Evolutionary conservation across 1,140 invertebrate genomes (phyloP).

Genomic region (Drosophila fuyamai): DNA sequence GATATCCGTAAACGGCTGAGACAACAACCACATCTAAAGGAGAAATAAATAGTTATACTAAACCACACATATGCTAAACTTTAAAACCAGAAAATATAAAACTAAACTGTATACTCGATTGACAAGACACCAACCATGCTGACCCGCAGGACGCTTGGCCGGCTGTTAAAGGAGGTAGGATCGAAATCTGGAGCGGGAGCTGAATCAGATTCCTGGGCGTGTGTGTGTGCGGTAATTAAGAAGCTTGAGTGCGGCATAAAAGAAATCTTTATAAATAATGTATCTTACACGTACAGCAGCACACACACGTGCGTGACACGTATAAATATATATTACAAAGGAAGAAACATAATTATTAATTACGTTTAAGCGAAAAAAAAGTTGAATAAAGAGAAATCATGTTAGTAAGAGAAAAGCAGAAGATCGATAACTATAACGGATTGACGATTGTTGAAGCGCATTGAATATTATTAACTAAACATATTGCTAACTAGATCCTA

Average conservation of each 20-base stretch:
- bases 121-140: conserved; percentile 74
- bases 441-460: conserved; percentile 62
- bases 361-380: conserved; percentile 70
- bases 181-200: conserved; percentile 36
- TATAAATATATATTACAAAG: conserved; percentile 76
- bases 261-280: conserved; percentile 61
- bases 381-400: conserved; percentile 74
- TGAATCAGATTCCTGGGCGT: conserved; percentile 42
- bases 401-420: conserved; percentile 71
- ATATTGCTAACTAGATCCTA: conserved; percentile 68
- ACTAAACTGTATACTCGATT: conserved; percentile 80
- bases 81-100: conserved; percentile 65
- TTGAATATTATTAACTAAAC: conserved; percentile 66
- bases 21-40: conserved; percentile 19
- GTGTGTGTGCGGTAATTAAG: conserved; percentile 27
- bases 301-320: conserved; percentile 39
- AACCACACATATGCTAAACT: conserved; percentile 60
- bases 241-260: conserved; percentile 41
- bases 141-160: conserved; percentile 44
- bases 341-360: conserved; percentile 70
- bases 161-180: conserved; percentile 42
- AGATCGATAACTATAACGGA: conserved; percentile 57
- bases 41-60: conserved; percentile 50
- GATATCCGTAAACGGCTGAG: conserved; percentile 32
- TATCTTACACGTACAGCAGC: conserved; percentile 35